Percentiles rank a stretch among this genome's conserved stretches.
Conservation (phyloP, 2,113 vertebrate genomes). For the Speoplatyrhinus poulsoni region DNA sequence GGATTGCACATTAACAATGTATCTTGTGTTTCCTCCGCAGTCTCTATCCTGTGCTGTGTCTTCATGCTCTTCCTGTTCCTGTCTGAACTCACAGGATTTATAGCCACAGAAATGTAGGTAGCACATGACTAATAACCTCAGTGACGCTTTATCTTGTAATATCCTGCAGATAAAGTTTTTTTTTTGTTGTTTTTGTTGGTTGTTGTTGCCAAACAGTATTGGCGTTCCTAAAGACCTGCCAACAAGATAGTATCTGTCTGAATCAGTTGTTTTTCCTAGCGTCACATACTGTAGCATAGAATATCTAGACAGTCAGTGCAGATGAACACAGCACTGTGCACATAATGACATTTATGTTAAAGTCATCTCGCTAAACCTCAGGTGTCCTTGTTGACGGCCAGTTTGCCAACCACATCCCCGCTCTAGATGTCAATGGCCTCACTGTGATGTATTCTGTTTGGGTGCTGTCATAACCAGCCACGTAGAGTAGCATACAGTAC, state of each 20-base stretch:
- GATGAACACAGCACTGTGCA: too few species aligned
- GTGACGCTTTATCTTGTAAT: slow-evolving; percentile 1
- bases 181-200: not conserved
- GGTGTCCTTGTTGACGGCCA: not conserved
- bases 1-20: not conserved
- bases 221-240: not conserved
- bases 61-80: slow-evolving; percentile 99
- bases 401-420: slow-evolving; percentile 17
- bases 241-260: too few species aligned
- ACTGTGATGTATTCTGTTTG: slow-evolving; percentile 35
- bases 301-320: too few species aligned
- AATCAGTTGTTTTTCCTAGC: not conserved
- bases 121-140: not conserved
- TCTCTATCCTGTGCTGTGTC: slow-evolving; percentile 97
- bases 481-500: slow-evolving; percentile 17
- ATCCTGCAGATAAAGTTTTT: slow-evolving; percentile 9
- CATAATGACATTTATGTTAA: too few species aligned
- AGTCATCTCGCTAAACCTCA: too few species aligned
- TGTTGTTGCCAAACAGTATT: slow-evolving; percentile 15
- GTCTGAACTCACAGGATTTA: slow-evolving; percentile 97
- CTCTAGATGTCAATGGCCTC: slow-evolving; percentile 27
- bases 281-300: too few species aligned
- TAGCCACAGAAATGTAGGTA: slow-evolving; percentile 98
- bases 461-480: slow-evolving; percentile 31
- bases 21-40: slow-evolving; percentile 74